Base-by-base conservation (phyloP, 2,113 vertebrate genomes). In the Carettochelys insculpta region DNA sequence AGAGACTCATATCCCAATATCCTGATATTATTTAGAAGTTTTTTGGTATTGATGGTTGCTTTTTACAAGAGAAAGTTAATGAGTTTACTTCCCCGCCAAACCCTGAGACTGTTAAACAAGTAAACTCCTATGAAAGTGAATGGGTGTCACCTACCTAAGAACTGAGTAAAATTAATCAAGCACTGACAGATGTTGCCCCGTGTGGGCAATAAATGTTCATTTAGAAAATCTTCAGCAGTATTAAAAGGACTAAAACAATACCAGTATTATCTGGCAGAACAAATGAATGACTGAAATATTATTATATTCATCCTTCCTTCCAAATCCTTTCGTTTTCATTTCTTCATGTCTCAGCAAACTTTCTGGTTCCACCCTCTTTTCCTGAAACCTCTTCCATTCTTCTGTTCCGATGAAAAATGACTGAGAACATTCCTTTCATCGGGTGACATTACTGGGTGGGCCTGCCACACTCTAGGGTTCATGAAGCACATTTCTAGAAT, bases 51-150 rank as follows among this genome's bases (percentile, higher is more conserved):
- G 54, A 11, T 25, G 25, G 54, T 22, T 56, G 25, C 54, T n/a
- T 56, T 56, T 56, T 56, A 27, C 27, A 56, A 25, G 54, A 56
- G 54, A 56, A 56, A 25, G 54, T 56, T 56, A 25, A 56, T 22
- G 7, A 56, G 14, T 25, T 56, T 56, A 50, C 27, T 56, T 56
- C 53, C 25, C 25, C 20, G 20, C 22, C 22, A 56, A 56, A 56
- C 25, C 17, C 27, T 56, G 54, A 56, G 16, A 27, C 11, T 27
- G 10, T 56, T 56, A 27, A 10, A 56, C 20, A 86, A 34, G 34
- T 13, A 56, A 73, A 11, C 50, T 87, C 93, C 89, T 82, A 53
- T 50, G 58, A 86, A 86, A 83, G 58, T 34, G 80, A 92, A 71
- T 31, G 76, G 76, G 75, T 54, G 85, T 45, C 87, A 8, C 76